phyloP scores from a whole-genome alignment of 2,797 vertebrate genomes.

The Cuculus canorus region DNA sequence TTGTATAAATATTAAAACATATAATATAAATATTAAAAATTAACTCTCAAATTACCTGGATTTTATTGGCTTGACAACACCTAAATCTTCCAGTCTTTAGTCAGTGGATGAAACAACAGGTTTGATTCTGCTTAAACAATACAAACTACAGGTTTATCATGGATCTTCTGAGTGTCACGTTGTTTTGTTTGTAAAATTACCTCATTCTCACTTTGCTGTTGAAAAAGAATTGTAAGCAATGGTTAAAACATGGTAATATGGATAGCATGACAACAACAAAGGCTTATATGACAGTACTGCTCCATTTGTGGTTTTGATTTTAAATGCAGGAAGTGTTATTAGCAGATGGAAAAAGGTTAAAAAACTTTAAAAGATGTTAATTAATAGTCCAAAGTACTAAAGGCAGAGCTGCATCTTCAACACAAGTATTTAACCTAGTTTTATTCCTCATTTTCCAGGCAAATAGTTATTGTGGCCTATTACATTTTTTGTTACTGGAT shows the following conservation, averaged over 20 bases:
- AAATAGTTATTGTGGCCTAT: neutral
- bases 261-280: neutral
- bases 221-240: neutral
- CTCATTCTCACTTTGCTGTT: neutral
- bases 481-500: neutral
- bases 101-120: neutral
- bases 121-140: neutral
- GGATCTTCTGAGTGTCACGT: neutral
- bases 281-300: neutral
- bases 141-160: neutral
- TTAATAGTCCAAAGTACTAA: neutral
- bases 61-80: neutral
- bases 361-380: neutral
- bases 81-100: neutral
- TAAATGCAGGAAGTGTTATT: neutral
- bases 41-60: neutral
- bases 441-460: neutral
- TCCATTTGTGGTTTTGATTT: neutral
- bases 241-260: neutral
- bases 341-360: neutral
- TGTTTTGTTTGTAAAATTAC: neutral
- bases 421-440: neutral
- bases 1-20: neutral
- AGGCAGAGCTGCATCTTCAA: neutral
- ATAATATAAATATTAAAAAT: neutral